Conservation (phyloP, 2,113 vertebrate genomes). For the Ginglymostoma cirratum region DNA sequence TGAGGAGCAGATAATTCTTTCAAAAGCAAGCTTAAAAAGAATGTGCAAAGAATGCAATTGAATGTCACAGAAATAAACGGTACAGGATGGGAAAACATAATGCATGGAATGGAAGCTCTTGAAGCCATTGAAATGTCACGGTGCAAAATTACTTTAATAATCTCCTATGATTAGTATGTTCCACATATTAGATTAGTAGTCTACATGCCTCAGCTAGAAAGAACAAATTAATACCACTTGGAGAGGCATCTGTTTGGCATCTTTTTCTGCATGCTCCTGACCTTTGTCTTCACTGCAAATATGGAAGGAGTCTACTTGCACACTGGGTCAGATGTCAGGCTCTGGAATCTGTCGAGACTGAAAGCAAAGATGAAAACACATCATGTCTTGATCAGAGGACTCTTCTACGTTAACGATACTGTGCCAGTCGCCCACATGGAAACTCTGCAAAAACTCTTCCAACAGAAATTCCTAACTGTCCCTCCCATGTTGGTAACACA, state of each 20-base stretch:
- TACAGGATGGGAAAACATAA: not conserved
- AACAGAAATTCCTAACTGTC: not conserved
- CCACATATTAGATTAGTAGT: not conserved
- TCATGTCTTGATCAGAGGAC: not conserved
- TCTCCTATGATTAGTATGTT: not conserved
- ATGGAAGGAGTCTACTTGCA: not conserved
- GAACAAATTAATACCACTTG: not conserved
- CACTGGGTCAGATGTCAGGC: not conserved
- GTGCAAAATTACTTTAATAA: not conserved
- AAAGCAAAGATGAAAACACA: not conserved
- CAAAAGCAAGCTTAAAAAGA: not conserved
- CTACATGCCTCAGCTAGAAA: not conserved
- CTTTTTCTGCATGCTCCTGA: not conserved
- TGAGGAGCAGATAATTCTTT: not conserved
- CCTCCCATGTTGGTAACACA: not conserved
- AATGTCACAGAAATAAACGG: not conserved
- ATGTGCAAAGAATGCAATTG: not conserved
- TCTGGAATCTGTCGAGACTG: not conserved
- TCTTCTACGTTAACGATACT: not conserved
- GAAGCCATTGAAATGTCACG: not conserved
- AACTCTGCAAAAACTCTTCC: not conserved
- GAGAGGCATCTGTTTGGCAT: not conserved
- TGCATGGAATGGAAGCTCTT: not conserved
- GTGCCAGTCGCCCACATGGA: not conserved
- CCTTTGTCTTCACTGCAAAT: not conserved